phyloP scores from a whole-genome alignment of 1,140 invertebrate genomes.

The Uloborus diversus region DNA sequence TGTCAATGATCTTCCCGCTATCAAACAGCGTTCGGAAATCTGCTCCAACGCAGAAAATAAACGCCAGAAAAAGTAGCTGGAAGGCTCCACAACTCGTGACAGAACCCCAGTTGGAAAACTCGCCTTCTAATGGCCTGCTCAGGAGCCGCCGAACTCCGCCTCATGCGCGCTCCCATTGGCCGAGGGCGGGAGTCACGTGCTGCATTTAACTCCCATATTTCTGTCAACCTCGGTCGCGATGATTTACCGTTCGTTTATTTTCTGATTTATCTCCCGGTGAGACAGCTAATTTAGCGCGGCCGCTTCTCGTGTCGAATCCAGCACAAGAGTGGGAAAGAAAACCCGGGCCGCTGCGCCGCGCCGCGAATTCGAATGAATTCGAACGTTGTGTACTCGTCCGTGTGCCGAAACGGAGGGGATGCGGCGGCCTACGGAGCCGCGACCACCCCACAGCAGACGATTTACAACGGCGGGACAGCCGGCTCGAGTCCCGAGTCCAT shows the following conservation, averaged over 20 bases:
- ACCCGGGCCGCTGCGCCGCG: not conserved
- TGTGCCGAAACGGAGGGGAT: slow-evolving; percentile 46
- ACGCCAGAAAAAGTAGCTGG: not conserved
- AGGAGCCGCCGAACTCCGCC: slow-evolving; percentile 33
- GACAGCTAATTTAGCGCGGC: slow-evolving; percentile 52
- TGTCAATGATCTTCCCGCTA: slow-evolving; percentile 1
- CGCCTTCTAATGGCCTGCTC: slow-evolving; percentile 33
- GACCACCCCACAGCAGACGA: not conserved
- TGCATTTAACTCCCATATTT: slow-evolving; percentile 58
- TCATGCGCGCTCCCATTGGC: slow-evolving; percentile 29
- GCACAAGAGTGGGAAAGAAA: not conserved
- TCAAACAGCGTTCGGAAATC: slow-evolving; percentile 6
- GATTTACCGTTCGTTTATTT: slow-evolving; percentile 59
- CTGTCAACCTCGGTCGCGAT: slow-evolving; percentile 56
- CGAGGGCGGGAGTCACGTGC: slow-evolving; percentile 41
- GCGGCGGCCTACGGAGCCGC: slow-evolving; percentile 22
- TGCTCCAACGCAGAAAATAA: not conserved
- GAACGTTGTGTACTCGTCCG: slow-evolving; percentile 52
- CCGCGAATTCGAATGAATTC: slow-evolving; percentile 45
- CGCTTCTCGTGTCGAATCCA: no score
- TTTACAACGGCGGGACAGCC: slow-evolving; percentile 23
- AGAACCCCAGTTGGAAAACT: slow-evolving; percentile 37
- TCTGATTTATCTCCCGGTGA: slow-evolving; percentile 58
- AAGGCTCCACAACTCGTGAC: slow-evolving; percentile 23
- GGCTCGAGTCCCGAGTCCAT: slow-evolving; percentile 8